These are phyloP conservation scores for Ridgeia piscesae DNA, from an alignment of 1,140 invertebrate species.

Conservation along the genomic window DNA sequence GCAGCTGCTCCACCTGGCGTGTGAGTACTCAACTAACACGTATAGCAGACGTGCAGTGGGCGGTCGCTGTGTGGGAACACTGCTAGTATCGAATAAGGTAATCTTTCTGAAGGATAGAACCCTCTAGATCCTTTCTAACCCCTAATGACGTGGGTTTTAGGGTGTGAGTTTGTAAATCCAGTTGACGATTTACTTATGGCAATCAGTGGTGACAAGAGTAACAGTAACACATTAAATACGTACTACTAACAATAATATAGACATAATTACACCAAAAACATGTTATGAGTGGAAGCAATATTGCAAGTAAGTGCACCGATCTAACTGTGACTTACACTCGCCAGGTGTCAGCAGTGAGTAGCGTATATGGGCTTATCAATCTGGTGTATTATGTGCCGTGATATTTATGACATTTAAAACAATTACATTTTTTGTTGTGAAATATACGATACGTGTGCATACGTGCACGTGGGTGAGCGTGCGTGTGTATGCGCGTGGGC, in stretches of 20 bases:
- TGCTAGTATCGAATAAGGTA: neutral
- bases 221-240: neutral
- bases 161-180: neutral
- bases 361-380: no score
- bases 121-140: neutral
- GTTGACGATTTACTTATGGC: neutral
- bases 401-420: neutral
- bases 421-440: neutral
- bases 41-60: neutral
- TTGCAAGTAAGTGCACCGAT: neutral
- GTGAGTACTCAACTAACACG: neutral
- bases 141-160: neutral
- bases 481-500: no score
- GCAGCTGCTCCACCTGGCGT: slow-evolving; percentile 13
- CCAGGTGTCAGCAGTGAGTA: neutral
- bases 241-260: neutral
- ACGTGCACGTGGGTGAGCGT: no score
- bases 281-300: neutral
- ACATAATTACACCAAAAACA: neutral
- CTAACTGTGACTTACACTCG: neutral
- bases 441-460: neutral
- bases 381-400: neutral
- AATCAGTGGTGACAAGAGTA: neutral
- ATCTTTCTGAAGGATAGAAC: neutral
- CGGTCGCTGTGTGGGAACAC: neutral